Conservation (phyloP, 2,113 vertebrate species). For the Nymphicus hollandicus region DNA sequence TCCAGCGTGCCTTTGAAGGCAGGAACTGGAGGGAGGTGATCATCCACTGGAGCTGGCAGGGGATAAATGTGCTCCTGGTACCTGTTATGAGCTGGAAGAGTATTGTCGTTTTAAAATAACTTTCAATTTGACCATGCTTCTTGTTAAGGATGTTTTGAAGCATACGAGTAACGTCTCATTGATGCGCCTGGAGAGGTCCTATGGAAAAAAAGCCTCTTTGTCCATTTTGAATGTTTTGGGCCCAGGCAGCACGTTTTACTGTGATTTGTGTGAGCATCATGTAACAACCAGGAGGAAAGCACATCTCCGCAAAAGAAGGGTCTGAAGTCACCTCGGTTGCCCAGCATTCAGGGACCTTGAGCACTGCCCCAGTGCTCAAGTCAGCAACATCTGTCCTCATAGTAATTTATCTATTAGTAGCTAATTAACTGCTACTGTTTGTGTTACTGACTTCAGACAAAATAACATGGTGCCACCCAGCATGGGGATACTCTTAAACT, state of each 20-base stretch:
- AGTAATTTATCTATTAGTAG: neutral
- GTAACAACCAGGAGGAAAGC: conserved; percentile 15
- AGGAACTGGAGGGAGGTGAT: neutral
- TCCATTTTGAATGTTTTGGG: neutral
- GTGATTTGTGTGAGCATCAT: neutral
- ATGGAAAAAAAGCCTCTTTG: neutral
- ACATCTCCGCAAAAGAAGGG: neutral
- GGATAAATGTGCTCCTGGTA: neutral
- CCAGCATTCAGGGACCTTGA: neutral
- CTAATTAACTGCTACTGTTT: neutral
- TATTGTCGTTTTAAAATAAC: neutral
- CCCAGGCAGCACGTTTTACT: neutral
- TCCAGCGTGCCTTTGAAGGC: neutral
- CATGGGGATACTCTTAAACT: neutral
- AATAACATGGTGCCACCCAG: neutral
- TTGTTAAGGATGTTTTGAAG: neutral
- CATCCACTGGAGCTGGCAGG: neutral
- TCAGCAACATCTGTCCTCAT: neutral
- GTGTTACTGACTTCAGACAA: neutral
- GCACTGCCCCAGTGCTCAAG: neutral
- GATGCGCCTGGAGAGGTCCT: neutral
- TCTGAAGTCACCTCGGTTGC: neutral
- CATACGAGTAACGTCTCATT: accelerated
- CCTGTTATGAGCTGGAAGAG: neutral
- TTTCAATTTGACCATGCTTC: neutral